Conservation (phyloP, 2,888 invertebrate genomes). For the Euspilapteryx auroguttella region DNA sequence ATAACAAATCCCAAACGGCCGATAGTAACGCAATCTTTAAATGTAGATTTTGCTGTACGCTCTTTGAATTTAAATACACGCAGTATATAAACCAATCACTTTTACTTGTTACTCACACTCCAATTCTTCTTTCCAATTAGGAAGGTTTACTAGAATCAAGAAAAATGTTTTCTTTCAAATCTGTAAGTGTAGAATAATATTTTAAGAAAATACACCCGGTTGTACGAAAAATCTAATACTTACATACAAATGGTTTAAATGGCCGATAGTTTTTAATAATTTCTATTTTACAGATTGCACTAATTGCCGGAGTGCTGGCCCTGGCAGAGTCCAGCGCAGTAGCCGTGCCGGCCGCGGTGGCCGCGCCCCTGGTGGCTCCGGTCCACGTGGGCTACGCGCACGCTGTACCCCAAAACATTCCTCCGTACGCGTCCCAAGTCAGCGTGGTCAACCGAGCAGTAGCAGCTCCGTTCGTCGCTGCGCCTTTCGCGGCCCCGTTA, state of each 20-base stretch:
- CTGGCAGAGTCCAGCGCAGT: slow-evolving; percentile 31
- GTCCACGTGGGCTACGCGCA: slow-evolving; percentile 59
- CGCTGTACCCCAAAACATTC: slow-evolving; percentile 64
- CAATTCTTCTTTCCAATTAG: slow-evolving; percentile 40
- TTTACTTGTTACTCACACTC: slow-evolving; percentile 34
- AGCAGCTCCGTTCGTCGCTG: slow-evolving; percentile 34
- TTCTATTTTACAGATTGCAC: slow-evolving; percentile 44
- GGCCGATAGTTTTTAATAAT: no score
- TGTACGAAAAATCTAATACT: no score
- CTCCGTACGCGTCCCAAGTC: slow-evolving; percentile 64
- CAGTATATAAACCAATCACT: slow-evolving; percentile 39
- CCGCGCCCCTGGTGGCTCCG: slow-evolving; percentile 49
- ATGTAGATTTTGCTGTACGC: slow-evolving; percentile 37
- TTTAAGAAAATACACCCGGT: background rate
- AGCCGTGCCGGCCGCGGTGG: slow-evolving; percentile 20
- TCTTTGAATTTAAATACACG: slow-evolving; percentile 44
- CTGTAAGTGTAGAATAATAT: slow-evolving; percentile 25
- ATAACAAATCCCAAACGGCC: slow-evolving; percentile 47
- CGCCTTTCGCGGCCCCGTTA: slow-evolving; percentile 10
- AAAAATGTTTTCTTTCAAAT: slow-evolving; percentile 55
- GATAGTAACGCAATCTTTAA: slow-evolving; percentile 41
- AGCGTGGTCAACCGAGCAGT: slow-evolving; percentile 53
- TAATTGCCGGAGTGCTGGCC: slow-evolving; percentile 36
- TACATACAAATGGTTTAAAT: no score
- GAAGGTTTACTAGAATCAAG: slow-evolving; percentile 40